These are phyloP conservation scores for Calonectris borealis DNA, from an alignment of 2,113 vertebrate species.

Conservation along the genomic window DNA sequence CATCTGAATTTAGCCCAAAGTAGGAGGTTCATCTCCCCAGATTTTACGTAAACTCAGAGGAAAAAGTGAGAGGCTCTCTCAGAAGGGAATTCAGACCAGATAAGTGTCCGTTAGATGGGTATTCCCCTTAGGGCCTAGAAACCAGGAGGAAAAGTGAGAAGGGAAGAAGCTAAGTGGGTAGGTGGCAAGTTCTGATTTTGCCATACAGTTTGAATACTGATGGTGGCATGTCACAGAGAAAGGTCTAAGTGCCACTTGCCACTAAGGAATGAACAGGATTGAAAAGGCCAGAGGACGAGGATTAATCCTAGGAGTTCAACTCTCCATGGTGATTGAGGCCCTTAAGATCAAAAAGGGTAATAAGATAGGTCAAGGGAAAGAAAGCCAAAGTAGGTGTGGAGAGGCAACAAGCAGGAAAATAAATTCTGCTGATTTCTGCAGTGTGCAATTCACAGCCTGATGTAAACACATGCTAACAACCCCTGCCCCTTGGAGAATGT, in stretches of 20 bases:
- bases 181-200: not conserved
- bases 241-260: not conserved
- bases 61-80: not conserved
- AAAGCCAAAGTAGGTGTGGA: not conserved
- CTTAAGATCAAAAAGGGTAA: not conserved
- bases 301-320: not conserved
- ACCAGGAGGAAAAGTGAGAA: not conserved
- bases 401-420: not conserved
- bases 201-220: not conserved
- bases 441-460: not conserved
- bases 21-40: not conserved
- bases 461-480: conserved; percentile 17
- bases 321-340: not conserved
- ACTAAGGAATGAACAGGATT: not conserved
- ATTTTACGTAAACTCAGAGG: not conserved
- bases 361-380: not conserved
- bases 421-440: conserved; percentile 3
- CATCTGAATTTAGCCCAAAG: not conserved
- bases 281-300: not conserved
- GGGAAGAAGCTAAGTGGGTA: not conserved
- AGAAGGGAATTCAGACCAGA: not conserved
- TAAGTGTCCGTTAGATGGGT: no score
- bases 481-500: not conserved
- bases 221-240: not conserved
- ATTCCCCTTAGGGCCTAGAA: not conserved